Evolutionary conservation across 1,140 invertebrate genomes (phyloP), one percentile per base, ranked within the genome.

Genomic region (Pteromalus puparum): DNA sequence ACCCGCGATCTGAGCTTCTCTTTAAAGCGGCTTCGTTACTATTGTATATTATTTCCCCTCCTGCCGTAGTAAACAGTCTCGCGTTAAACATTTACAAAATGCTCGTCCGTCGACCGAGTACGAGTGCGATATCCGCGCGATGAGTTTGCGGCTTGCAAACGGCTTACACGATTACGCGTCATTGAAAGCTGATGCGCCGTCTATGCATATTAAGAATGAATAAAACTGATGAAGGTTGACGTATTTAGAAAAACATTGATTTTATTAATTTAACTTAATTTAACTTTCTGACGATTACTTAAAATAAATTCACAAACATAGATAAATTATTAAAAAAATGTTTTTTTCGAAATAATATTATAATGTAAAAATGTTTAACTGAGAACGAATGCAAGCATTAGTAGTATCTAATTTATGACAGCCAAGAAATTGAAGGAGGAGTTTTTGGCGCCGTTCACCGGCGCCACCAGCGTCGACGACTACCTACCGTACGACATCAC

Each of bases 31-130:
- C 24, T 73, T 73, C 42, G 21, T 81, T 61, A 34, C 34, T n/a
- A 74, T 76, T 73, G 70, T 81, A 81, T 81, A 81, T 81, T 81
- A 53, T 73, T 74, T 34, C 70, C 68, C 13, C 46, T 48, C 6
- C 46, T 1, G 18, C 15, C 80, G 24, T 73, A 61, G 18, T 81
- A 81, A 81, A 81, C 68, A 72, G 38, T 48, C 3, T 48, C 42
- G 24, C 30, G 34, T 74, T 42, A 74, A 74, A 74, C 73, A 74
- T 74, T 74, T 74, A 74, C 73, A 74, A 74, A 74, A 74, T 42
- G 38, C 34, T 74, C 73, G 13, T n/a, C 73, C 28, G 38, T 42
- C 53, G 53, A 18, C 18, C 18, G 53, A 61, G 53, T 61, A 61
- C 18, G 53, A 21, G 53, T 21, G 15, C 15, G 15, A 61, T 61